Base-by-base conservation (phyloP, 2,888 invertebrate species). In the Taphrorychus bicolor region DNA sequence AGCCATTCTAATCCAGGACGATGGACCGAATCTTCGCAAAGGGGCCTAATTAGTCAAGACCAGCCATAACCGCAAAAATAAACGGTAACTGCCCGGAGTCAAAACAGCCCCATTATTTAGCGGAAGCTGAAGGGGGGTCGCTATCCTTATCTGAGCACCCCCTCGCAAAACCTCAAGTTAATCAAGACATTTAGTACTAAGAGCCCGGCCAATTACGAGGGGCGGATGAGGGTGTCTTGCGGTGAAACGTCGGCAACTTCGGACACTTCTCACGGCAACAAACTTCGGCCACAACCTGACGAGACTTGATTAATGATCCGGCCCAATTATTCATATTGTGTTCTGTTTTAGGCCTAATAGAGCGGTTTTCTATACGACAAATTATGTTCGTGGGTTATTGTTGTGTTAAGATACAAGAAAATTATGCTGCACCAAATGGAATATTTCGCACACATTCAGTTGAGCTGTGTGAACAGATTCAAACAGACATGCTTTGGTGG, bases 141-240 rank as follows among this genome's bases (percentile, higher is more conserved):
- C 57, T 45, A 51, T 61, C 66, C 57, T 66, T 57, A 61, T 61
- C 60, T 56, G 21, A 52, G 57, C 3, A 51, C 32, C 49, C 56
- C 56, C 45, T 42, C 32, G 48, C 61, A 61, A 66, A 61, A 66
- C 66, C 66, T 61, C 66, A 66, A 66, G 66, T 66, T 66, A 66
- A 66, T 66, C 66, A 66, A 59, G 66, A 52, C 66, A 66, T 66
- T 66, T 66, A 66, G 59, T 60, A 66, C 66, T 66, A 54, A 66
- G 57, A 60, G 66, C 60, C 42, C 66, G 66, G 59, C 60, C 61
- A 66, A 66, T 66, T 66, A 66, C 66, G 22, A 66, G 61, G 56
- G 54, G 51, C 21, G 51, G 42, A 49, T 51, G 60, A 57, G 60
- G 59, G 51, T 66, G 57, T 60, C 61, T 66, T 66, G 66, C 57